These are phyloP conservation scores for Ericerus pela DNA, from an alignment of 1,140 invertebrate genomes.

Conservation along the genomic window DNA sequence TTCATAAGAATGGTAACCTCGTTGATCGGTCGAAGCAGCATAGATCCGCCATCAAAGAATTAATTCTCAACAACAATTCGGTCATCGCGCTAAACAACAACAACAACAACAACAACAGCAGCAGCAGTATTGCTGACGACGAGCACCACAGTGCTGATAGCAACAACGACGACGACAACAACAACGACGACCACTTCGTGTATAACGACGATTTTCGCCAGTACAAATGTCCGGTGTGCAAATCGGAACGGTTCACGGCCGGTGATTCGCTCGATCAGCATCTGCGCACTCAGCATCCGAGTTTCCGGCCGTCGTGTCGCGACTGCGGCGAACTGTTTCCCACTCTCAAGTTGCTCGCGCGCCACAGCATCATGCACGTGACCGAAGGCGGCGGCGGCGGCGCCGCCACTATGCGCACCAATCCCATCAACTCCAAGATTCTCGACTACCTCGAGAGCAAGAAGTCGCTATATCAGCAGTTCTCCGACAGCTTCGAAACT, in stretches of 20 bases:
- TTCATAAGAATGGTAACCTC: conserved; percentile 5
- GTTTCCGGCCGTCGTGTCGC: not conserved
- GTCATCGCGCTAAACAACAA: conserved; percentile 1
- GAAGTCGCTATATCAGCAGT: not conserved
- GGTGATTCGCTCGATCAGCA: not conserved
- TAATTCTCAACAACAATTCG: conserved; percentile 3
- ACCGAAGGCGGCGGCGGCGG: no score
- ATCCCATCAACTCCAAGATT: conserved; percentile 1
- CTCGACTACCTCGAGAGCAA: not conserved
- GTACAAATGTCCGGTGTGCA: not conserved
- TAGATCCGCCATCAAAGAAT: not conserved
- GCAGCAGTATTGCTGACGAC: not conserved
- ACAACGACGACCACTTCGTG: not conserved
- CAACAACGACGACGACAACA: not conserved
- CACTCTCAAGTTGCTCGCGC: not conserved
- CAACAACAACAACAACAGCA: no score
- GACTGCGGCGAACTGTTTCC: not conserved
- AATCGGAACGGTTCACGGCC: not conserved
- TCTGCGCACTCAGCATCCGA: not conserved
- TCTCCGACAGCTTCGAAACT: not conserved
- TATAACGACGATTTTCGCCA: not conserved
- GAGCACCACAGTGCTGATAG: not conserved
- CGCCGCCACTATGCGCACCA: not conserved
- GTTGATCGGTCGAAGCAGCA: not conserved
- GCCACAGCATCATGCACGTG: not conserved